Percentiles rank a stretch among this genome's conserved stretches.
phyloP scores from a whole-genome alignment of 2,888 invertebrate species.

The Cryptus viduatorius region DNA sequence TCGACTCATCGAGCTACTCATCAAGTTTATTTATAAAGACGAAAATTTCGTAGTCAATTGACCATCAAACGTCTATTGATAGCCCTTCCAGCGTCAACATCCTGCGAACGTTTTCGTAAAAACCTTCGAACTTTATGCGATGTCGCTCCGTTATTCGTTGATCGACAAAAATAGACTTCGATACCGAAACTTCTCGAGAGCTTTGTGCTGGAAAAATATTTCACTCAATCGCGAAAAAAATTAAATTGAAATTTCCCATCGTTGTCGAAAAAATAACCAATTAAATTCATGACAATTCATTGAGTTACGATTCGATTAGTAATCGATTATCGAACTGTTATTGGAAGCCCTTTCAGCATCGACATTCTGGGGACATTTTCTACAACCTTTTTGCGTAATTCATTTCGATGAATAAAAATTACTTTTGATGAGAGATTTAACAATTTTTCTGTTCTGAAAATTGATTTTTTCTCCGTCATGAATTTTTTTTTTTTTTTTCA shows the following conservation, averaged over 20 bases:
- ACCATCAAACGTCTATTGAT: conserved; percentile 7
- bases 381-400: too few relatives aligned
- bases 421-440: too few relatives aligned
- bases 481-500: not conserved
- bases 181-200: not conserved
- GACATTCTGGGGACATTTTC: too few relatives aligned
- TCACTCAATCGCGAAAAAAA: not conserved
- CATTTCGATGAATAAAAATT: too few relatives aligned
- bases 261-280: too few relatives aligned
- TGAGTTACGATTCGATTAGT: too few relatives aligned
- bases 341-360: too few relatives aligned
- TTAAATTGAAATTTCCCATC: too few relatives aligned
- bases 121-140: not conserved
- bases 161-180: conserved; percentile 2
- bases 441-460: too few relatives aligned
- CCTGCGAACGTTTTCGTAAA: not conserved
- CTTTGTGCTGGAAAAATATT: not conserved
- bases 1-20: not conserved
- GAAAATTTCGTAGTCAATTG: not conserved
- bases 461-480: not conserved
- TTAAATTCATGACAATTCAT: too few relatives aligned
- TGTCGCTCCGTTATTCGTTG: not conserved
- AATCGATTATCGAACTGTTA: too few relatives aligned
- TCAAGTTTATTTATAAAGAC: conserved; percentile 36
- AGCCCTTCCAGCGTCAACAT: conserved; percentile 5